These are phyloP conservation scores for Phoenicopterus ruber DNA, from an alignment of 2,113 vertebrate species.

Conservation along the genomic window DNA sequence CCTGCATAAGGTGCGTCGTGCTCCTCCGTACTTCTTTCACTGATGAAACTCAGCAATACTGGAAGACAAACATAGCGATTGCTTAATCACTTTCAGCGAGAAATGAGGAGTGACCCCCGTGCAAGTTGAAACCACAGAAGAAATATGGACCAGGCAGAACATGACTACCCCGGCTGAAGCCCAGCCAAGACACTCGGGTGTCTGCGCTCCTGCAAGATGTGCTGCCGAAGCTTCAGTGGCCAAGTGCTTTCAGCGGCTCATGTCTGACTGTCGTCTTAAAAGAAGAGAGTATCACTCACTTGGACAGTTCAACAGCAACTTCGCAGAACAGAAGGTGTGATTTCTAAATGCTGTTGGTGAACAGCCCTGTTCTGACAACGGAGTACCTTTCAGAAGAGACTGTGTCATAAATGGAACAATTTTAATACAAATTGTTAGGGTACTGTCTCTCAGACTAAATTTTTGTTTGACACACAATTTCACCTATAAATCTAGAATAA, in stretches of 20 bases:
- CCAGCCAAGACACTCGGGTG: neutral
- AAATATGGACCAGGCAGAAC: neutral
- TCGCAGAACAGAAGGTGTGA: neutral
- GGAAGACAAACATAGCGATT: neutral
- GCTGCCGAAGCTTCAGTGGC: neutral
- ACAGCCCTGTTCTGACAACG: rapidly evolving
- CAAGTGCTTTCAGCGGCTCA: neutral
- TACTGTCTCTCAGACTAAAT: neutral
- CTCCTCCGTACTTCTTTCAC: neutral
- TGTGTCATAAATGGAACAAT: neutral
- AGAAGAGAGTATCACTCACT: neutral
- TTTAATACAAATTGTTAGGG: neutral
- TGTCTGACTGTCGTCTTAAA: neutral
- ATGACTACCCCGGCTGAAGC: neutral
- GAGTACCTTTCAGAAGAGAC: neutral
- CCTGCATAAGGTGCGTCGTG: neutral
- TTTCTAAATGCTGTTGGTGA: neutral
- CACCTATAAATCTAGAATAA: neutral
- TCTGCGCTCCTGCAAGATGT: neutral
- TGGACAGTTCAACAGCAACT: neutral
- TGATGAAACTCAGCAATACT: neutral
- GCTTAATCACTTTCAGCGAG: neutral
- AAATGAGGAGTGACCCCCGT: neutral
- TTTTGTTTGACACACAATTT: neutral
- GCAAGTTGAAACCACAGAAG: neutral